These are phyloP conservation scores for Acanthochromis polyacanthus DNA, from an alignment of 2,113 vertebrate species.

Conservation along the genomic window DNA sequence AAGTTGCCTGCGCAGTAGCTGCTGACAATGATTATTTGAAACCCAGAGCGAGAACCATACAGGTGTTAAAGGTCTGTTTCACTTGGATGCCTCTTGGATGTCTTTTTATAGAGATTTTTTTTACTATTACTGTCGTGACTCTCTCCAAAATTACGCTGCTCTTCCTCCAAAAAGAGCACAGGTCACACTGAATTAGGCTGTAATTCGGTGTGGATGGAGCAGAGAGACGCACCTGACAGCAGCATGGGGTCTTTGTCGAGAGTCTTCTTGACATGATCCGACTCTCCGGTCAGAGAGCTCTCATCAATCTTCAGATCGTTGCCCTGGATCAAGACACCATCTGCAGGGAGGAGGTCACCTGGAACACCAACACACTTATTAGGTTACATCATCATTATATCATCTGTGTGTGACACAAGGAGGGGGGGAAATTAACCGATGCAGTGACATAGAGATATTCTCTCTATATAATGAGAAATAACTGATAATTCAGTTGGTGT, in stretches of 20 bases:
- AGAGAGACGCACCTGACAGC: conserved; percentile 88
- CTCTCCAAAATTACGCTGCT: too few relatives aligned
- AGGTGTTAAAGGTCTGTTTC: too few relatives aligned
- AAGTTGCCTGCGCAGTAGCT: too few relatives aligned
- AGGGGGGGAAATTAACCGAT: background rate
- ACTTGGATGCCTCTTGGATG: too few relatives aligned
- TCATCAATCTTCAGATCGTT: conserved; percentile 98
- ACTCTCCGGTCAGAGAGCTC: conserved; percentile 97
- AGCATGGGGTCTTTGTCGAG: conserved; percentile 93
- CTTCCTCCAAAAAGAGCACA: background rate
- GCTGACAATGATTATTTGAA: too few relatives aligned
- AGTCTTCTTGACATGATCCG: conserved; percentile 96
- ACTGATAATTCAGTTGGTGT: too few relatives aligned
- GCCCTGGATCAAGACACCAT: conserved; percentile 96
- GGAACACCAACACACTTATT: conserved; percentile 39
- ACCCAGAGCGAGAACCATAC: too few relatives aligned
- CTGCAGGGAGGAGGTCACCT: conserved; percentile 98
- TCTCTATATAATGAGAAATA: background rate
- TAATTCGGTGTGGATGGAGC: background rate
- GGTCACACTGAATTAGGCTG: conserved; percentile 21
- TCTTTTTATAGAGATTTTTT: too few relatives aligned
- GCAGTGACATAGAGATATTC: background rate
- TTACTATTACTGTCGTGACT: too few relatives aligned
- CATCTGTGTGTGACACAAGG: background rate
- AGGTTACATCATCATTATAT: conserved; percentile 2